Base-by-base conservation (phyloP, 2,888 invertebrate species). In the Xestoiulus laeticollis region DNA sequence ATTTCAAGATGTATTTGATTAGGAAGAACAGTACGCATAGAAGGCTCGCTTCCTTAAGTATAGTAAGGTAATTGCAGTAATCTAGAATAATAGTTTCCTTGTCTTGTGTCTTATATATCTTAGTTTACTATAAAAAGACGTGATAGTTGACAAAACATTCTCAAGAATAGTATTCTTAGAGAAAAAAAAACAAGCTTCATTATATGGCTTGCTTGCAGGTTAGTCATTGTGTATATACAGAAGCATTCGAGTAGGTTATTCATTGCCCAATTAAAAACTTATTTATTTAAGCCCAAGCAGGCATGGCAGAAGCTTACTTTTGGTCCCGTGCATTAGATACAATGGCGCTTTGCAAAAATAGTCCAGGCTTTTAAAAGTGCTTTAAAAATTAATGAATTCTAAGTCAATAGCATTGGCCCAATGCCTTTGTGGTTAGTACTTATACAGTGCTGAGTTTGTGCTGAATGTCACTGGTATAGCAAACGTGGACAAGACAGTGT, bases 251-350 rank as follows among this genome's bases (percentile, higher is more conserved):
- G 59, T 16, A 30, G 78, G 78, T 78, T 78, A 78, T 78, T 78
- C 78, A 78, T 78, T 78, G 78, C 78, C 78, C 78, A 78, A 78
- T 78, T 78, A 32, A 78, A 78, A 78, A 78, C 78, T 32, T 78
- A 78, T 78, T 78, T 78, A 78, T 78, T 78, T 78, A 78, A 30
- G 30, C 78, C 16, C 3, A 14, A 78, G 26, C 26, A 78, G 78
- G 78, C 30, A 78, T 16, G 16, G 16, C 30, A 14, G 16, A 16
- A 78, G 30, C 78, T 26, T 30, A 14, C 26, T 30, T 3, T 68
- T 68, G 22, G 30, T 12, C 26, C 30, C 16, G 16, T 78, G 14
- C 59, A 68, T 68, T 59, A 16, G 30, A 30, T 78, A 30, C 78
- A 30, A 30, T 4, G 78, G 14, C 78, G 78, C 30, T 78, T 78